Evolutionary conservation across 2,797 vertebrate genomes (phyloP).

Genomic region (Mus spretus): DNA sequence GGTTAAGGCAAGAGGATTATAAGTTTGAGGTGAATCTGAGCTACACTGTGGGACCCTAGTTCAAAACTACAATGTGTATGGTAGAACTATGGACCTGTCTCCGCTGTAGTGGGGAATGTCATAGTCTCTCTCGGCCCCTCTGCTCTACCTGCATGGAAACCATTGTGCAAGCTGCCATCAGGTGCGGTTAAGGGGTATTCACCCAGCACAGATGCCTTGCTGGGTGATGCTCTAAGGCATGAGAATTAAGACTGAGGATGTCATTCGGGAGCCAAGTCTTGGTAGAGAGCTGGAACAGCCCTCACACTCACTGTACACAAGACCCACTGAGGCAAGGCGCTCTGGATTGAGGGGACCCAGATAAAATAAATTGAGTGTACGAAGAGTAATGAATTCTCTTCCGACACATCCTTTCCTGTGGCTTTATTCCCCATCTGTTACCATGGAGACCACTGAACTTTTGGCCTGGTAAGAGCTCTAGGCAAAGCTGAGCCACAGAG

Average conservation of each 20-base stretch:
- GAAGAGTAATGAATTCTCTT: not conserved
- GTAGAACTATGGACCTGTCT: not conserved
- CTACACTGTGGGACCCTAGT: not conserved
- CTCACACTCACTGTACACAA: not conserved
- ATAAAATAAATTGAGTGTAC: not conserved
- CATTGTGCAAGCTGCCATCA: not conserved
- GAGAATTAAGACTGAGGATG: not conserved
- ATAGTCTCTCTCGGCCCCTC: not conserved
- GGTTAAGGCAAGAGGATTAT: not conserved
- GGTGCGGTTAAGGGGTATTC: no score
- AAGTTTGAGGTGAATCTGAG: not conserved
- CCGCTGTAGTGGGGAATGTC: no score
- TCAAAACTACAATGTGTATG: not conserved
- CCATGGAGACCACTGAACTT: slow-evolving; percentile 22
- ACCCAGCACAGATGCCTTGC: not conserved
- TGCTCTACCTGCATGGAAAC: not conserved
- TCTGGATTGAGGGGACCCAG: no score
- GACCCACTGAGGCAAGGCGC: no score
- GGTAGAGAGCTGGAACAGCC: no score
- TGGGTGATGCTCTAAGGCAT: not conserved
- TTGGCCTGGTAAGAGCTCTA: not conserved
- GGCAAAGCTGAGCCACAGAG: not conserved
- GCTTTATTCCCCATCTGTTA: not conserved
- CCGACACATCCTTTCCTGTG: not conserved
- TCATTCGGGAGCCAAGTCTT: not conserved